Conservation (phyloP, 2,797 vertebrate genomes). For the Acanthiza pusilla region DNA sequence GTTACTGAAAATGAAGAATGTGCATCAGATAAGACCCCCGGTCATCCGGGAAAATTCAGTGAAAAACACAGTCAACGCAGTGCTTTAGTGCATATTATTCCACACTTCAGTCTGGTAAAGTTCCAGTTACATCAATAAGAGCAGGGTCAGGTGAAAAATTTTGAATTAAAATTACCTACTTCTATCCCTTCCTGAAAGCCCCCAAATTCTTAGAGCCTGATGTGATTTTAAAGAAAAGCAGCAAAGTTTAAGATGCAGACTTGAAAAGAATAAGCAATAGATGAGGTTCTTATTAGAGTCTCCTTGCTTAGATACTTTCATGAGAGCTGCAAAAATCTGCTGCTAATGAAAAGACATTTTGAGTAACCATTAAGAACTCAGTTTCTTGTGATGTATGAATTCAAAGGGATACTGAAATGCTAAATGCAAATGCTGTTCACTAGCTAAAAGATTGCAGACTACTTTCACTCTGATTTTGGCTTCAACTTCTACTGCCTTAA, state of each 20-base stretch:
- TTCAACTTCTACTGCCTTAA: not conserved
- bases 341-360: not conserved
- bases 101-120: not conserved
- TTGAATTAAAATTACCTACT: not conserved
- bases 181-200: not conserved
- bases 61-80: accelerated
- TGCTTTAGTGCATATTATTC: not conserved
- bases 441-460: not conserved
- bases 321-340: not conserved
- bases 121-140: not conserved
- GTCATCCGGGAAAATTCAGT: not conserved
- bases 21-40: not conserved
- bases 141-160: not conserved
- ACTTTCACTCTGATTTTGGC: not conserved
- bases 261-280: not conserved
- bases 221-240: not conserved
- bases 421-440: not conserved
- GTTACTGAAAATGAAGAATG: not conserved
- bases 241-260: not conserved
- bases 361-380: not conserved
- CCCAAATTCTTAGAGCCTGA: not conserved
- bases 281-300: not conserved
- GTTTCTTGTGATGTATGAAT: not conserved
- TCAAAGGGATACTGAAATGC: not conserved
- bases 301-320: not conserved